These are phyloP conservation scores for Heliconius aoede DNA, from an alignment of 2,888 invertebrate genomes.

Conservation along the genomic window DNA sequence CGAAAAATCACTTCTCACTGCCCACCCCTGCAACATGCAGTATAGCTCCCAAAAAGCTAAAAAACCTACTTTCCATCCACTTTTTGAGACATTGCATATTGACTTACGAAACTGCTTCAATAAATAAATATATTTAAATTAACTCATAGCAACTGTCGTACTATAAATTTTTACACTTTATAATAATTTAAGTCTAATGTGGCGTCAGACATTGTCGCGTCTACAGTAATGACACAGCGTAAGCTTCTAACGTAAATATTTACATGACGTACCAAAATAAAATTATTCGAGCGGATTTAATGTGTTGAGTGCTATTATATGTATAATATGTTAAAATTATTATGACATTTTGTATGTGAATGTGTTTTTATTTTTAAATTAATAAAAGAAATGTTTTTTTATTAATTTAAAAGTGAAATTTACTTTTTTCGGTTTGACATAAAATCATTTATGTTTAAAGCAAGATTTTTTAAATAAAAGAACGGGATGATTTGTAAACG, in stretches of 20 bases:
- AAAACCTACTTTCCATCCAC: background rate
- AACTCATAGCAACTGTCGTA: background rate
- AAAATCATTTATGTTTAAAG: too few species aligned
- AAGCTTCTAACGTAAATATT: conserved; percentile 35
- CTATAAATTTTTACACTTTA: background rate
- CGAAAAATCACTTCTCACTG: too few species aligned
- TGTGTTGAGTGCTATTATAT: conserved; percentile 12
- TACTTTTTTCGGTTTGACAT: background rate
- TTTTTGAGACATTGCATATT: background rate
- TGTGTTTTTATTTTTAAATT: too few species aligned
- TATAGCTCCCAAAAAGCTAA: too few species aligned
- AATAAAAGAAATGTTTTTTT: too few species aligned
- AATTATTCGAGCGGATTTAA: conserved; percentile 29
- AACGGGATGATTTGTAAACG: too few species aligned
- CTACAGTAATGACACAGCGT: conserved; percentile 27
- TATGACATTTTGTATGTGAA: background rate
- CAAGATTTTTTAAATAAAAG: too few species aligned
- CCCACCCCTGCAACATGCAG: too few species aligned
- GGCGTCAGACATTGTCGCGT: conserved; percentile 17
- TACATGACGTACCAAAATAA: conserved; percentile 33
- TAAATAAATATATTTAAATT: background rate
- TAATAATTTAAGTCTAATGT: background rate
- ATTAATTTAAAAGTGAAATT: background rate
- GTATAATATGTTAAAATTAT: conserved; percentile 2
- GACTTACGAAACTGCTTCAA: background rate